Percentiles rank a stretch among this genome's conserved stretches.
Conservation (phyloP, 2,888 invertebrate genomes). For the Bhutanitis thaidina region DNA sequence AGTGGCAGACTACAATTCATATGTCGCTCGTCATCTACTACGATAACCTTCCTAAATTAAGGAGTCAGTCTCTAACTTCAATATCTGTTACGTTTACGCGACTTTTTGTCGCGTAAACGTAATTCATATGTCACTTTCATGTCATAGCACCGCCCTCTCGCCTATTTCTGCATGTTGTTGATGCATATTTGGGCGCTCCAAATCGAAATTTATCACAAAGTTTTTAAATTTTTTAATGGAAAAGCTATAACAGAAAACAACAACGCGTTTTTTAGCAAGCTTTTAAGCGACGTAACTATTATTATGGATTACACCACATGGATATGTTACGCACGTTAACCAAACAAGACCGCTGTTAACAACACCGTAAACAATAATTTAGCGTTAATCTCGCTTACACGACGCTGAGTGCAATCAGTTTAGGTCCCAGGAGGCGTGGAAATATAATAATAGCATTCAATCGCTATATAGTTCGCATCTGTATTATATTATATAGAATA, state of each 20-base stretch:
- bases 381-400: conserved; percentile 40
- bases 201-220: no score
- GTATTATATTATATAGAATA: conserved; percentile 19
- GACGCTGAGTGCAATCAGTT: conserved; percentile 54
- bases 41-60: no score
- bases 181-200: no score
- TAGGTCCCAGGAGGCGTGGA: conserved; percentile 46
- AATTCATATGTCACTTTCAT: no score
- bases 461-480: conserved; percentile 24
- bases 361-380: conserved; percentile 39
- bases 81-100: no score
- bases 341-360: conserved; percentile 34
- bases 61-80: no score
- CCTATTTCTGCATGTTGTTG: no score
- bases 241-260: conserved; percentile 29
- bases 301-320: conserved; percentile 26
- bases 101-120: no score
- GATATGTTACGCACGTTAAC: conserved; percentile 11
- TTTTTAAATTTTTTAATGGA: no score
- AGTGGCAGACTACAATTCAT: no score
- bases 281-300: conserved; percentile 54
- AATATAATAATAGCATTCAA: conserved; percentile 34
- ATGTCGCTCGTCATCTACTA: no score
- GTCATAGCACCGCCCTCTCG: no score
- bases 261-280: conserved; percentile 56